Conservation (phyloP, 1,140 invertebrate species). For the Parasteatoda tepidariorum region DNA sequence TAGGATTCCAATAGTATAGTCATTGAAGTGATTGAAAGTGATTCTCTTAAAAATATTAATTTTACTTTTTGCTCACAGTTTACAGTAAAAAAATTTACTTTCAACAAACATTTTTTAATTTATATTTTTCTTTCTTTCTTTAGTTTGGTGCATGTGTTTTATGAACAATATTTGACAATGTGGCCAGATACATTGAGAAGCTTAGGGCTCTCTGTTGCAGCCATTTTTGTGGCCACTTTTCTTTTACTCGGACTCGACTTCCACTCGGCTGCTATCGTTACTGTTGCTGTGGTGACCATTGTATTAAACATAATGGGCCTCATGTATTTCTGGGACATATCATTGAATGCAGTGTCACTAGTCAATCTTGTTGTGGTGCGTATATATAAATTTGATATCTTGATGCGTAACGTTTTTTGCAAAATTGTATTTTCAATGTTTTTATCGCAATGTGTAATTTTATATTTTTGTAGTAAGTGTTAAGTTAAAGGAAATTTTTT, state of each 20-base stretch:
- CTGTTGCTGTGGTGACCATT: conserved; percentile 72
- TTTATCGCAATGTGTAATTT: background rate
- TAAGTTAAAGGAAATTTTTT: background rate
- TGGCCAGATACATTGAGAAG: conserved; percentile 70
- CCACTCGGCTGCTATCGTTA: conserved; percentile 71
- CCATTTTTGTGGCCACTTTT: conserved; percentile 72
- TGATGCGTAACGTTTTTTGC: too few species aligned
- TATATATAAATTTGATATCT: too few species aligned
- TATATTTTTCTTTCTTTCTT: background rate
- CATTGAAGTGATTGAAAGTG: too few species aligned
- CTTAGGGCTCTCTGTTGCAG: conserved; percentile 70
- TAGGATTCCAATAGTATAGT: too few species aligned
- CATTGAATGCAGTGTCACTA: conserved; percentile 73
- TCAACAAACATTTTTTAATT: too few species aligned
- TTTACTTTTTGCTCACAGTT: too few species aligned
- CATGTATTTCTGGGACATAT: conserved; percentile 74
- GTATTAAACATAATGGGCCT: conserved; percentile 72
- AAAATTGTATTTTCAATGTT: background rate
- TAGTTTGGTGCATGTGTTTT: conserved; percentile 72
- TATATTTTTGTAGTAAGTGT: background rate
- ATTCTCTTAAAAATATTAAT: too few species aligned
- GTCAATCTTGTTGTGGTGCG: conserved; percentile 75
- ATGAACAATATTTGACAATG: conserved; percentile 74
- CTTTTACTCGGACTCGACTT: conserved; percentile 72
- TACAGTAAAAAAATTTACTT: too few species aligned